These are phyloP conservation scores for Tiliqua scincoides DNA, from an alignment of 2,113 vertebrate genomes.

Conservation along the genomic window DNA sequence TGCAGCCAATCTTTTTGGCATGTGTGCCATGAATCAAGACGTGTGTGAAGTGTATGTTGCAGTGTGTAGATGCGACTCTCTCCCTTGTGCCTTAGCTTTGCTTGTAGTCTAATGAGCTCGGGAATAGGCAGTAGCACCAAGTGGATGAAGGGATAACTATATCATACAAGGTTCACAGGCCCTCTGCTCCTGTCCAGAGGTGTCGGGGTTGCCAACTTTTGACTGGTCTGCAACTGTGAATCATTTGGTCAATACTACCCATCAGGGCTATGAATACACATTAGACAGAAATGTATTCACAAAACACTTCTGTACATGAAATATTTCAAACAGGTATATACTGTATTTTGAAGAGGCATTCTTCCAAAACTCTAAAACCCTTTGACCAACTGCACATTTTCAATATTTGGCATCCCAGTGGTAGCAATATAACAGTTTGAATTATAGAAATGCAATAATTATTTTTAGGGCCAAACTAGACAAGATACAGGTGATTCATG, in stretches of 20 bases:
- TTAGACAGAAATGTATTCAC: neutral
- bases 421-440: constrained; percentile 3
- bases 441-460: neutral
- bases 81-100: neutral
- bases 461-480: neutral
- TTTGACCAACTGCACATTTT: neutral
- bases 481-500: neutral
- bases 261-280: neutral
- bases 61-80: neutral
- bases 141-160: neutral
- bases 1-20: neutral
- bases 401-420: neutral
- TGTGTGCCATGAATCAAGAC: neutral
- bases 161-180: neutral
- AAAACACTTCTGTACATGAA: constrained; percentile 1
- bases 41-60: no score
- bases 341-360: constrained; percentile 22
- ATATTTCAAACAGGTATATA: neutral
- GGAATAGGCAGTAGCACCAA: neutral
- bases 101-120: neutral
- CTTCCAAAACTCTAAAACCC: neutral
- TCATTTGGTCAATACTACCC: neutral
- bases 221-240: neutral
- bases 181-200: neutral
- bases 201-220: neutral